Evolutionary conservation across 2,888 invertebrate genomes (phyloP).

Genomic region (Empis stercorea): DNA sequence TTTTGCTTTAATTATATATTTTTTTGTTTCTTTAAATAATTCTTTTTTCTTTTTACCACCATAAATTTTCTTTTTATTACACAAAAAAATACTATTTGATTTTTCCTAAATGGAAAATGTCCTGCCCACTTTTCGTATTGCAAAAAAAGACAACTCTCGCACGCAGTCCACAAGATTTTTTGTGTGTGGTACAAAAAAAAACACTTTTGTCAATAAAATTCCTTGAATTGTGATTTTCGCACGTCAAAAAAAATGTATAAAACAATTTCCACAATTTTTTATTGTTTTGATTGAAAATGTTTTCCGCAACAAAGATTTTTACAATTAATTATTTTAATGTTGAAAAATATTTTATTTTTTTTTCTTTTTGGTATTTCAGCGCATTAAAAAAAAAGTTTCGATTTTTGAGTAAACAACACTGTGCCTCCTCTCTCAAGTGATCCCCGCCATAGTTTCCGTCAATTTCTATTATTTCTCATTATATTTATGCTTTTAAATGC

Average conservation of each 20-base stretch:
- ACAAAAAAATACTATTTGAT: not conserved
- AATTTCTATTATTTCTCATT: conserved; percentile 4
- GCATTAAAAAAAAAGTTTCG: not conserved
- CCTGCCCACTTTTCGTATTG: conserved; percentile 9
- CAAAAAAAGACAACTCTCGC: not conserved
- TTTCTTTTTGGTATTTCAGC: not conserved
- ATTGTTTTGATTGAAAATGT: no score
- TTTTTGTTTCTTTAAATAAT: not conserved
- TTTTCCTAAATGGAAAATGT: conserved; percentile 3
- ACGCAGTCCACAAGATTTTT: not conserved
- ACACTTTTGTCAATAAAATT: conserved; percentile 1
- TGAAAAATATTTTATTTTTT: not conserved
- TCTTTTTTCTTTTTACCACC: not conserved
- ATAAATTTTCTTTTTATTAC: not conserved
- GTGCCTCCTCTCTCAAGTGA: conserved; percentile 17
- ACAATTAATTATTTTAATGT: no score
- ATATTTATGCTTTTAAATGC: not conserved
- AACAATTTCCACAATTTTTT: not conserved
- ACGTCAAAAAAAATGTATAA: not conserved
- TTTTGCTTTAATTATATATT: not conserved
- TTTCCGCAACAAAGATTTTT: no score
- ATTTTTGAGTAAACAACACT: conserved; percentile 18
- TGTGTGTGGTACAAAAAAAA: not conserved
- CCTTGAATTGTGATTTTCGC: not conserved
- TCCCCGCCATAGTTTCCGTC: conserved; percentile 20